A percentile compares a stretch with the other conserved stretches of the same genome.
Conservation (phyloP, 2,797 vertebrate species). For the Calcarius lapponicus region DNA sequence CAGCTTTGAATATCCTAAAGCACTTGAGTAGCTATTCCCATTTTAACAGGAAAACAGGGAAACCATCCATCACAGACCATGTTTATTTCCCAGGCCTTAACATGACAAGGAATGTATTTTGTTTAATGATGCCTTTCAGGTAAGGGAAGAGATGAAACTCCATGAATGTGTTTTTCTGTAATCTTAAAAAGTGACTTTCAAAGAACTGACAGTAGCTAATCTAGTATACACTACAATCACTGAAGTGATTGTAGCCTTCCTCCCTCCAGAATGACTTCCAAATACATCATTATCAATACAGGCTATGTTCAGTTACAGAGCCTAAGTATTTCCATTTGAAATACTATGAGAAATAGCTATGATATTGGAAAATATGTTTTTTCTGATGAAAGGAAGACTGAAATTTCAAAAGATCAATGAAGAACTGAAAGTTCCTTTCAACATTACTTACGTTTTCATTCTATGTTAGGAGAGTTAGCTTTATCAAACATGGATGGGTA, state of each 20-base stretch:
- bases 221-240: not conserved
- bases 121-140: constrained; percentile 1
- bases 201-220: not conserved
- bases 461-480: not conserved
- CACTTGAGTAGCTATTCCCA: not conserved
- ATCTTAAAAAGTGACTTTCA: not conserved
- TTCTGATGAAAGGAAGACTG: not conserved
- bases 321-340: not conserved
- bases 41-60: constrained; percentile 25
- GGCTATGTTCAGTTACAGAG: not conserved
- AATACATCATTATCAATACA: not conserved
- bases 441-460: not conserved
- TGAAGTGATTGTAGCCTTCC: not conserved
- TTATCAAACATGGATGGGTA: not conserved
- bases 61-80: not conserved
- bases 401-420: not conserved
- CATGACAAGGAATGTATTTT: not conserved
- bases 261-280: constrained; percentile 21
- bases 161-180: not conserved
- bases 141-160: constrained; percentile 34
- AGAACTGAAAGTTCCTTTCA: not conserved
- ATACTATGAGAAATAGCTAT: not conserved
- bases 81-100: constrained; percentile 15
- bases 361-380: not conserved
- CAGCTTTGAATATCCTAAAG: constrained; percentile 18